Evolutionary conservation across 1,140 invertebrate species (phyloP).

Genomic region (Gyrodactylus bullatarudis): DNA sequence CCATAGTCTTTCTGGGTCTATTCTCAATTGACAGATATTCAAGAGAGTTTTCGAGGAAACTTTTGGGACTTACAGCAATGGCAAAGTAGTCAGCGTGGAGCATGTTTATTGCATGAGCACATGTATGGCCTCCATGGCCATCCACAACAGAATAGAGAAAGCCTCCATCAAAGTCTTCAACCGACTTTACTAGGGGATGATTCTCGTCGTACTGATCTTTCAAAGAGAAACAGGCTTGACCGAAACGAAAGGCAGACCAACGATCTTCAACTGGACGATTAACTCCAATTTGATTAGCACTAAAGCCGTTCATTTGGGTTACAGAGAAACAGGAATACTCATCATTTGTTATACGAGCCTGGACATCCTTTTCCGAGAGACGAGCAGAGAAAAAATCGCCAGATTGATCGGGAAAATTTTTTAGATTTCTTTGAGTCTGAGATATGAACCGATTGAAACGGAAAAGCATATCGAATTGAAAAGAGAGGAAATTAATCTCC

Average conservation of each 20-base stretch:
- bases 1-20: neutral
- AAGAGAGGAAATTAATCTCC: no score
- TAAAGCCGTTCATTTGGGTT: neutral
- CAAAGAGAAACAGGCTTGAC: neutral
- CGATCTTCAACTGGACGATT: conserved; percentile 5
- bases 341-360: neutral
- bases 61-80: conserved; percentile 27
- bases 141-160: conserved; percentile 56
- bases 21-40: neutral
- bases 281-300: neutral
- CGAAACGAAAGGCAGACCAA: neutral
- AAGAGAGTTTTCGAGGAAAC: neutral
- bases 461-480: no score
- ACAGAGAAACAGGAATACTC: neutral
- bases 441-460: no score
- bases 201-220: neutral
- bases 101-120: conserved; percentile 35
- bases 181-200: neutral
- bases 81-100: conserved; percentile 53
- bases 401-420: neutral
- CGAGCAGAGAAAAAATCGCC: neutral
- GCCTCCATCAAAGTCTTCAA: conserved; percentile 15
- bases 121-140: conserved; percentile 58
- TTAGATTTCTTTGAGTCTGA: neutral
- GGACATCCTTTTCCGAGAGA: neutral